A percentile compares a stretch with the other conserved stretches of the same genome.
These are phyloP conservation scores for Lacanobia oleracea DNA, from an alignment of 2,888 invertebrate species.

Conservation along the genomic window DNA sequence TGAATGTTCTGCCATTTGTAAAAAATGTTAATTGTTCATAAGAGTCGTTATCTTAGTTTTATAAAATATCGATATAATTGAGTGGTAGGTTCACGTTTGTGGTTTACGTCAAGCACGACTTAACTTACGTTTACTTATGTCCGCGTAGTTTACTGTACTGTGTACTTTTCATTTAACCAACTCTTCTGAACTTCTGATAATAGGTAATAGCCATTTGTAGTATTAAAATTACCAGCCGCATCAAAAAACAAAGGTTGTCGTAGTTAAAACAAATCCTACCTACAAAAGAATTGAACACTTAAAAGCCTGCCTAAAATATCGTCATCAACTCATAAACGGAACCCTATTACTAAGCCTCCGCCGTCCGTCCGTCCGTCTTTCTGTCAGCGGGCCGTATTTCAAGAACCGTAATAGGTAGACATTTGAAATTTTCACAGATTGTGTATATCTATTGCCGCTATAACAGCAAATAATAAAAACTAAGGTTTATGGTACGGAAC, in stretches of 20 bases:
- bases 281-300: not conserved
- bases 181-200: not conserved
- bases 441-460: too few species aligned
- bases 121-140: not conserved
- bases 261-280: too few species aligned
- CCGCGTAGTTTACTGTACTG: not conserved
- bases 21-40: constrained; percentile 34
- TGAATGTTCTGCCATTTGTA: constrained; percentile 36
- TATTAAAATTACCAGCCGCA: not conserved
- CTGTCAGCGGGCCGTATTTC: too few species aligned
- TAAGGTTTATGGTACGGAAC: too few species aligned
- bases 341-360: too few species aligned
- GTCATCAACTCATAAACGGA: too few species aligned
- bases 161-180: not conserved
- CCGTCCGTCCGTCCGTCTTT: too few species aligned
- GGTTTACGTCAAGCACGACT: constrained; percentile 11
- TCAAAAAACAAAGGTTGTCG: not conserved
- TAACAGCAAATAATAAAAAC: too few species aligned
- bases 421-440: too few species aligned
- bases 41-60: constrained; percentile 6
- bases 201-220: not conserved
- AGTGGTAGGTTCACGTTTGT: not conserved
- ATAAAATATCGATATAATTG: constrained; percentile 19
- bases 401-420: too few species aligned
- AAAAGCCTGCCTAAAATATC: not conserved